Base-by-base conservation (phyloP, 2,113 vertebrate genomes). In the human (Homo sapiens) region DNA sequence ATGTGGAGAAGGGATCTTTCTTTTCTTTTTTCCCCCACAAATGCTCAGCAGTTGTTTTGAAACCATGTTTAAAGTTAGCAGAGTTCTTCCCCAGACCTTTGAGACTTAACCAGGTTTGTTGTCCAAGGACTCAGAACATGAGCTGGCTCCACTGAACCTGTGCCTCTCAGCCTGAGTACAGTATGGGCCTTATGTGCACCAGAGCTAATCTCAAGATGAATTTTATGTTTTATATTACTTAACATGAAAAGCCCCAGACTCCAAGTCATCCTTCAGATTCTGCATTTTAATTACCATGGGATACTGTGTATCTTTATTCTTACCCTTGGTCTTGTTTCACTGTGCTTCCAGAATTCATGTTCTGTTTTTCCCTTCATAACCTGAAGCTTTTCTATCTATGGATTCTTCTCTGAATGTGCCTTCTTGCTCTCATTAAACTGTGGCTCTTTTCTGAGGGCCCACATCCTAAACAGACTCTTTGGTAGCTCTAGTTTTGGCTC, bases 231-330 rank as follows among this genome's bases (percentile, higher is more conserved):
- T 40, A 35, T 0, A 4, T 45, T 27, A 25, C 25, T 40, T 73
- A n/a, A 14, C 8, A 11, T 5, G 20, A 10, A 40, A n/a, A 64
- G 45, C 27, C 40, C 25, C 72, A 8, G 61, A 30, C 17, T 18
- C 6, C 22, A 16, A 23, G 59, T 30, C 23, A 17, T 25, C 5
- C n/a, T 45, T 92, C 17, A 13, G 13, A 48, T 32, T 45, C 50
- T 82, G 50, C 30, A 1, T 32, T 68, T 38, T 52, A 32, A 9
- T 55, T 8, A 7, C n/a, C 25, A 4, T 9, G 10, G 17, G 30
- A 12, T 55, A 12, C 4, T 27, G 38, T 57, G 1, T 9, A 1
- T 35, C 35, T 32, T 50, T 30, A 0, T 55, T 57, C 11, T 4
- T 25, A 30, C 23, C 61, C 30, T 14, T 57, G 14, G 27, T 35